Evolutionary conservation across 2,888 invertebrate species (phyloP), one percentile per base, ranked within the genome.

Genomic region (Tiphia femorata): DNA sequence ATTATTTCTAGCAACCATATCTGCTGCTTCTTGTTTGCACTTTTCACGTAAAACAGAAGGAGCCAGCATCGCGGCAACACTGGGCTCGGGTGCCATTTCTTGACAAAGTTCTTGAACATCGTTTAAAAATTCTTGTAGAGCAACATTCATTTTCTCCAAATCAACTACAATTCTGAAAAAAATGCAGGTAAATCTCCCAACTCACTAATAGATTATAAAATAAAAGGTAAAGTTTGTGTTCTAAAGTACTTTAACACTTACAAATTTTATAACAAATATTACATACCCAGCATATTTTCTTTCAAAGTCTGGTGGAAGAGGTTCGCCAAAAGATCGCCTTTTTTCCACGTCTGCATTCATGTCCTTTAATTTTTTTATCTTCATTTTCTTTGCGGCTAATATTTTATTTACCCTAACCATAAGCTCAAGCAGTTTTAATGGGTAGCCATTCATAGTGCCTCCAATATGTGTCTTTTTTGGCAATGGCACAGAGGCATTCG

Each of bases 321-420:
- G 88, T 75, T 92, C 89, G 23, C 92, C 92, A 80, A 92, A 92
- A 0, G 94, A 93, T 83, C 91, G 90, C 80, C 90, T 88, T 83
- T 93, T 92, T 79, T 98, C 97, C 0, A 95, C 96, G 82, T 95
- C 93, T 56, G 92, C 88, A 77, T 98, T 98, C 90, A 96, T 92
- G 56, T 92, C 91, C 78, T 91, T 91, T 44, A 98, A 84, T 53
- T 90, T 88, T 70, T 90, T 88, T 7, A 97, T 90, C 86, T 94
- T 94, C 2, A 88, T 88, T 75, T 91, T 90, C 80, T 98, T 98
- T 0, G 91, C 89, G 58, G 89, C 88, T 33, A 98, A 85, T 64
- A 96, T 92, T 85, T 95, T 96, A 46, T 92, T 92, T 20, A 97
- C 88, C 69, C 93, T 89, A 0, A 97, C 94, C 85, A 97, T 91